Percentiles rank a stretch among this genome's conserved stretches.
phyloP scores from a whole-genome alignment of 2,888 invertebrate species.

The Lacanobia oleracea region DNA sequence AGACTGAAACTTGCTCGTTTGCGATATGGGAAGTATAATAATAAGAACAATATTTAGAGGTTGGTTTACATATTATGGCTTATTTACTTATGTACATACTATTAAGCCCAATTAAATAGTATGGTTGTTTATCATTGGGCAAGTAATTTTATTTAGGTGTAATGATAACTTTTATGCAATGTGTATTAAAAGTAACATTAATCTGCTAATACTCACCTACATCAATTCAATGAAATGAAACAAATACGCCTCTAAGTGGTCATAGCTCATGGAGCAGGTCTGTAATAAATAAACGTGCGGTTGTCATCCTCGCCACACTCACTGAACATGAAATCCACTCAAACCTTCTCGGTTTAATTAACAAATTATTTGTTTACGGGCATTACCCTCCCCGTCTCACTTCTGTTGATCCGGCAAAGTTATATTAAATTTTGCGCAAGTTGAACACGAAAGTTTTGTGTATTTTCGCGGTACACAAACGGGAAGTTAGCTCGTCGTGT shows the following conservation, averaged over 20 bases:
- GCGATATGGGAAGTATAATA: not conserved
- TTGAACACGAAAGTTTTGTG: slow-evolving; percentile 77
- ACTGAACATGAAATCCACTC: slow-evolving; percentile 81
- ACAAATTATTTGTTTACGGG: slow-evolving; percentile 73
- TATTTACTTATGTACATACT: not conserved
- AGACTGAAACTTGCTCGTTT: slow-evolving; percentile 25
- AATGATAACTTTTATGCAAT: not conserved
- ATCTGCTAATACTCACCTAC: slow-evolving; percentile 55
- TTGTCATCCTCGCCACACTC: slow-evolving; percentile 77
- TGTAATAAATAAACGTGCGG: slow-evolving; percentile 64
- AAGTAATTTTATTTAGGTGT: not conserved
- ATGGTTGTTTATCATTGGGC: not conserved
- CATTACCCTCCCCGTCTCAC: slow-evolving; percentile 73
- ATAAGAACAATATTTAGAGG: not conserved
- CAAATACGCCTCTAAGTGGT: slow-evolving; percentile 31
- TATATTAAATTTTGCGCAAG: slow-evolving; percentile 77
- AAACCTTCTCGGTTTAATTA: slow-evolving; percentile 71
- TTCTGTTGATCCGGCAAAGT: slow-evolving; percentile 72
- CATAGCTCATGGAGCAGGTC: slow-evolving; percentile 58
- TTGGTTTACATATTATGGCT: not conserved
- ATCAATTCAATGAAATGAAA: slow-evolving; percentile 29
- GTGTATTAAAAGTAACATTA: not conserved
- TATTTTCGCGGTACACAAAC: slow-evolving; percentile 69
- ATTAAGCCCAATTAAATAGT: no score
- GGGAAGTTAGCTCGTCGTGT: slow-evolving; percentile 74